These are phyloP conservation scores for Silurus meridionalis DNA, from an alignment of 2,113 vertebrate genomes.

Conservation along the genomic window DNA sequence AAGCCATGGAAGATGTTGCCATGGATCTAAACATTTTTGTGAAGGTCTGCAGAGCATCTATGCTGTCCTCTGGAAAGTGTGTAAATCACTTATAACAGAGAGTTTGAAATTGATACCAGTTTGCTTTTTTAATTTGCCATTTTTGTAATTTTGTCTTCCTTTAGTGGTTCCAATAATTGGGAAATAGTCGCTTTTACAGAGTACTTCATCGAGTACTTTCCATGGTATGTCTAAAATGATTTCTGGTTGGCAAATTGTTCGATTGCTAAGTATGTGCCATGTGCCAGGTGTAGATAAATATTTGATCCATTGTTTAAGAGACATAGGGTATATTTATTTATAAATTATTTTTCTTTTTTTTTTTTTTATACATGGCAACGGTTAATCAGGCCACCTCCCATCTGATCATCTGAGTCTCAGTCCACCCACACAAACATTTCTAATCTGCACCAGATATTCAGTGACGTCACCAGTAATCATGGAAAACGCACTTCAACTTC, in stretches of 20 bases:
- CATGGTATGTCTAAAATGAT: background rate
- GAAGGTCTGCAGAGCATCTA: too few relatives aligned
- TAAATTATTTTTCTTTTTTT: too few relatives aligned
- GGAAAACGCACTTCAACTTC: too few relatives aligned
- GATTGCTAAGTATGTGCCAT: background rate
- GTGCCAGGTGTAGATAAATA: background rate
- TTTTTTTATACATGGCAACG: too few relatives aligned
- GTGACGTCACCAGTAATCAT: too few relatives aligned
- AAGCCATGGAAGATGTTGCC: too few relatives aligned
- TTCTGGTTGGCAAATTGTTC: background rate
- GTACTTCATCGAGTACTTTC: background rate
- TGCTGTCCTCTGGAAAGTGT: too few relatives aligned
- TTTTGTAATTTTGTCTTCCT: background rate
- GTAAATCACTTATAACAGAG: background rate
- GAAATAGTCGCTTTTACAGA: background rate
- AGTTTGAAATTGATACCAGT: background rate
- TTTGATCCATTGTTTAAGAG: background rate
- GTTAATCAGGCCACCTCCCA: too few relatives aligned
- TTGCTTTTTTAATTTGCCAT: background rate
- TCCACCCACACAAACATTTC: too few relatives aligned
- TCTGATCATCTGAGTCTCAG: too few relatives aligned
- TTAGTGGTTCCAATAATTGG: background rate
- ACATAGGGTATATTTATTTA: background rate
- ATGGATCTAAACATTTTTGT: too few relatives aligned
- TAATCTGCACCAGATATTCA: too few relatives aligned